Conservation (phyloP, 2,888 invertebrate species). For the Drosophila nigritarsus region DNA sequence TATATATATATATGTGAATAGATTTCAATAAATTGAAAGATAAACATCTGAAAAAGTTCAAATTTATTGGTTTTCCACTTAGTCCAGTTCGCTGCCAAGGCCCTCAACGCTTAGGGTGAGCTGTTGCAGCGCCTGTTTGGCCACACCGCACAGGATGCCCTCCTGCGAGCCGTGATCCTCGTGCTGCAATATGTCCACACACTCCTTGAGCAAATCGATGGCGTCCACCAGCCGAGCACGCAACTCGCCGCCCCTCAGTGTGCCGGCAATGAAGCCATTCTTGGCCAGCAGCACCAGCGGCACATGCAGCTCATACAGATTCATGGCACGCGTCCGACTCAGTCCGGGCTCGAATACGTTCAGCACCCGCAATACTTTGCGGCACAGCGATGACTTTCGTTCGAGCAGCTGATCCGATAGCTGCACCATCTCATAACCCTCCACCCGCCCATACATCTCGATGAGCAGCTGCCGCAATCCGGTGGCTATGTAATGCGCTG, state of each 20-base stretch:
- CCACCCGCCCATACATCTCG: conserved; percentile 92
- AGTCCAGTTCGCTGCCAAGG: conserved; percentile 67
- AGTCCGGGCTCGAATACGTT: conserved; percentile 92
- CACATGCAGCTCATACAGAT: conserved; percentile 92
- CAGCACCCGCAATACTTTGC: conserved; percentile 88
- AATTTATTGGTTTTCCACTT: conserved; percentile 11
- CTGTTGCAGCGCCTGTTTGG: conserved; percentile 81
- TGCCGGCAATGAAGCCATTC: conserved; percentile 87
- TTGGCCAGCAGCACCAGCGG: conserved; percentile 90
- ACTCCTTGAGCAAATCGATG: conserved; percentile 87
- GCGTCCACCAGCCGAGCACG: conserved; percentile 89
- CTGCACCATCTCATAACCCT: conserved; percentile 90
- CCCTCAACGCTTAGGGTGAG: conserved; percentile 82
- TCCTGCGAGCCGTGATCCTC: conserved; percentile 87
- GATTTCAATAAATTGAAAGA: conserved; percentile 51
- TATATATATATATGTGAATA: conserved; percentile 7
- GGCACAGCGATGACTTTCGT: conserved; percentile 91
- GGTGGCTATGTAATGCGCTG: conserved; percentile 90
- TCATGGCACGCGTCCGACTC: conserved; percentile 91
- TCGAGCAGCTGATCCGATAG: conserved; percentile 90
- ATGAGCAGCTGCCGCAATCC: conserved; percentile 89
- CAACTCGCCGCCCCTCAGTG: conserved; percentile 87
- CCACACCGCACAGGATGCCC: conserved; percentile 81
- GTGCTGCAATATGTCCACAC: conserved; percentile 88
- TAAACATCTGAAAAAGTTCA: conserved; percentile 44